Conservation (phyloP, 1,140 invertebrate genomes). For the Cydia amplana region DNA sequence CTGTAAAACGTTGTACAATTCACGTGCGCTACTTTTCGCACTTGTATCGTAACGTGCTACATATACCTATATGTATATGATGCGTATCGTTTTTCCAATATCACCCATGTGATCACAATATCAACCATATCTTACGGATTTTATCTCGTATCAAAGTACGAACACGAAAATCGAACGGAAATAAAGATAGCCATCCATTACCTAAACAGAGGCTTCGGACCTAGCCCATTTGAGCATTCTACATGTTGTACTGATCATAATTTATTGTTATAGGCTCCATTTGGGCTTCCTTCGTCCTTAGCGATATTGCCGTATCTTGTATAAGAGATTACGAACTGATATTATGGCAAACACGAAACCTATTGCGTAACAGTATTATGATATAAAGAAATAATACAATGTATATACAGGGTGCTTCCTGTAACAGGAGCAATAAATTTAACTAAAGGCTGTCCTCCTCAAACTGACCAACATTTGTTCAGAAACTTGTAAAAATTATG, state of each 20-base stretch:
- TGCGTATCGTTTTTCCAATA: not conserved
- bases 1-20: no score
- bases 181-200: slow-evolving; percentile 31
- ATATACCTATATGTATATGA: no score
- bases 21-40: no score
- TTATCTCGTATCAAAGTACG: slow-evolving; percentile 10
- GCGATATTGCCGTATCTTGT: slow-evolving; percentile 30
- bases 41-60: no score
- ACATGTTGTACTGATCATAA: slow-evolving; percentile 37
- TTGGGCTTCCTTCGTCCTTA: slow-evolving; percentile 32
- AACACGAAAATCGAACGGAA: not conserved
- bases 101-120: not conserved
- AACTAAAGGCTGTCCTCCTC: no score
- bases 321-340: slow-evolving; percentile 26
- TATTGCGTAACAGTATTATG: slow-evolving; percentile 28
- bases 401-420: no score
- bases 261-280: slow-evolving; percentile 42
- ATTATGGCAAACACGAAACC: slow-evolving; percentile 31
- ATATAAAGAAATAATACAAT: not conserved
- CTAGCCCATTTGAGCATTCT: slow-evolving; percentile 28
- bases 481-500: no score
- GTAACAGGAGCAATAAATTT: no score
- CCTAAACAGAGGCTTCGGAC: slow-evolving; percentile 35
- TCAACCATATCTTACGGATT: not conserved
- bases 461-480: no score